Percentiles rank a stretch among this genome's conserved stretches.
phyloP scores from a whole-genome alignment of 2,113 vertebrate species.

The Meles meles region DNA sequence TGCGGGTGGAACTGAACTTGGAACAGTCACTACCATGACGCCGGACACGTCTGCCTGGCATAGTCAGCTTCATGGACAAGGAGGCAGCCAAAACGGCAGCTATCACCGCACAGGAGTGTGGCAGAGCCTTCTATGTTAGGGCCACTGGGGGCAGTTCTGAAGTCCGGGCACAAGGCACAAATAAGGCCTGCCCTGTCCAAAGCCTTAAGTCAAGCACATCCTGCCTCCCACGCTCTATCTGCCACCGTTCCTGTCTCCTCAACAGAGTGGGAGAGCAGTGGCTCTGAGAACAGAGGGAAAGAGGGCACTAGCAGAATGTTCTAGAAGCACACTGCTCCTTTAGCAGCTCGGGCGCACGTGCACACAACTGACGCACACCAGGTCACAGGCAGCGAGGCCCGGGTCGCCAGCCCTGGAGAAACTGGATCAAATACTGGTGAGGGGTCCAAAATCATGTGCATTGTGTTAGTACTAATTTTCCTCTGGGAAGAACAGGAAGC shows the following conservation, averaged over 20 bases:
- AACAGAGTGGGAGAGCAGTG: neutral
- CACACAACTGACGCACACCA: rapidly evolving
- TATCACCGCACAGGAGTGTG: no score
- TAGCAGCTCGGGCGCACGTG: rapidly evolving
- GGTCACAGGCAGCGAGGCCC: neutral
- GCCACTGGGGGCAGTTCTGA: neutral
- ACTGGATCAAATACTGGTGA: rapidly evolving
- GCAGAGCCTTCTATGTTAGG: neutral
- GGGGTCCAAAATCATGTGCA: neutral
- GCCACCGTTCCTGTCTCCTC: neutral
- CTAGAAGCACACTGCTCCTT: neutral
- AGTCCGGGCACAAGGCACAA: neutral
- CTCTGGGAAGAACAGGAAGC: neutral
- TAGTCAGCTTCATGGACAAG: neutral
- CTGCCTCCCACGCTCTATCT: no score
- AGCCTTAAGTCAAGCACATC: neutral
- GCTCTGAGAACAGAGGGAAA: neutral
- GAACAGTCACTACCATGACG: neutral
- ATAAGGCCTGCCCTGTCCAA: neutral
- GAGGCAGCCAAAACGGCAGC: neutral
- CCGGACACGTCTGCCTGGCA: no score
- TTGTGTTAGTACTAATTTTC: rapidly evolving
- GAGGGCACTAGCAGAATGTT: neutral
- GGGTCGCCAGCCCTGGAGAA: neutral
- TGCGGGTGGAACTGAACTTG: neutral